A percentile compares a stretch with the other conserved stretches of the same genome.
Conservation (phyloP, 1,140 invertebrate genomes). For the Phymastichus coffea region DNA sequence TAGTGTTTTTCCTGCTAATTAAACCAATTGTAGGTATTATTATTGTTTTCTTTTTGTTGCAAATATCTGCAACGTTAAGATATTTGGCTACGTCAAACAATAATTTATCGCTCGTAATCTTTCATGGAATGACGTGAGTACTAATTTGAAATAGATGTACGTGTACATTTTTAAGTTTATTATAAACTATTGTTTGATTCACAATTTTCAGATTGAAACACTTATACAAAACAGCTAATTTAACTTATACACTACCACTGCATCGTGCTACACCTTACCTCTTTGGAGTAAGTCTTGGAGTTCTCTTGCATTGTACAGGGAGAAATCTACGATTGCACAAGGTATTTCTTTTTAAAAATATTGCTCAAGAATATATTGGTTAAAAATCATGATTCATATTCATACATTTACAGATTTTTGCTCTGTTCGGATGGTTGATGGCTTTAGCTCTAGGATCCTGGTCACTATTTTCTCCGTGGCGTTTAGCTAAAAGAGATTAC, state of each 20-base stretch:
- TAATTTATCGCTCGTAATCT: constrained; percentile 64
- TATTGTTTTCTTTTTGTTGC: constrained; percentile 58
- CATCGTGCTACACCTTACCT: constrained; percentile 68
- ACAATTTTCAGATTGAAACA: constrained; percentile 63
- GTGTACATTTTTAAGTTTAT: background rate
- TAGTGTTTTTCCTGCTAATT: constrained; percentile 67
- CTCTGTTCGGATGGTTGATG: constrained; percentile 59
- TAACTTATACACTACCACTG: constrained; percentile 63
- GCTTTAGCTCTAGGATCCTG: constrained; percentile 55
- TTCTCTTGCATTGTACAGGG: constrained; percentile 59
- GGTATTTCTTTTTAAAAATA: constrained; percentile 32
- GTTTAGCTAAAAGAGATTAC: constrained; percentile 61
- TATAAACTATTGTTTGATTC: no score
- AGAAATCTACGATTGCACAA: constrained; percentile 50
- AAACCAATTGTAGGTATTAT: constrained; percentile 58
- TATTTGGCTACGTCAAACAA: constrained; percentile 62
- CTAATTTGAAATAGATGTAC: constrained; percentile 4
- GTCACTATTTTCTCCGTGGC: constrained; percentile 63
- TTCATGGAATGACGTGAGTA: constrained; percentile 67
- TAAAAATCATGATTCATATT: background rate
- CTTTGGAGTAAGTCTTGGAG: constrained; percentile 64
- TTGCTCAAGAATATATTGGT: no score
- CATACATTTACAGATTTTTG: constrained; percentile 50
- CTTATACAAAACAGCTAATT: constrained; percentile 66
- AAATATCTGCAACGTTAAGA: constrained; percentile 62